phyloP scores from a whole-genome alignment of 2,797 vertebrate species.

The Sebastes glaucus region DNA sequence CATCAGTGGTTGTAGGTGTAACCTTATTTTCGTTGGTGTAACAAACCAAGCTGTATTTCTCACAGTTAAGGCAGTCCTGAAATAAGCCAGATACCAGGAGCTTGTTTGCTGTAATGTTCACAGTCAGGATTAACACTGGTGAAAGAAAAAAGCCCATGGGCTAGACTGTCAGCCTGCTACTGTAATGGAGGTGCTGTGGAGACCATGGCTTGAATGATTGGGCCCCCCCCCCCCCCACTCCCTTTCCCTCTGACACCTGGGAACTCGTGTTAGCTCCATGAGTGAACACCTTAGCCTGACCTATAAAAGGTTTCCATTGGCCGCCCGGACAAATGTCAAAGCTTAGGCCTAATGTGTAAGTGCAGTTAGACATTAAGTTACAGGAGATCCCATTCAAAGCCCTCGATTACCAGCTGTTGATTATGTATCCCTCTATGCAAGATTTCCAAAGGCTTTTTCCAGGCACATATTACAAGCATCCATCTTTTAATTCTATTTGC shows the following conservation, averaged over 20 bases:
- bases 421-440: constrained; percentile 37
- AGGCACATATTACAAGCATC: constrained; percentile 70
- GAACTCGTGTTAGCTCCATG: constrained; percentile 69
- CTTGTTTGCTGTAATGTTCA: constrained; percentile 58
- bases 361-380: constrained; percentile 48
- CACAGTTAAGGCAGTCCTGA: constrained; percentile 6
- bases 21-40: background rate
- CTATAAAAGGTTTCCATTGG: constrained; percentile 62
- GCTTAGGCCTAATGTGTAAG: constrained; percentile 47
- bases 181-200: constrained; percentile 66
- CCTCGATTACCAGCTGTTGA: constrained; percentile 24
- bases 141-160: constrained; percentile 59
- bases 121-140: constrained; percentile 57
- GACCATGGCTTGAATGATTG: constrained; percentile 54
- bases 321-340: constrained; percentile 61
- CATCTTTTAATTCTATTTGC: constrained; percentile 76
- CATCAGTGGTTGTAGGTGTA: background rate
- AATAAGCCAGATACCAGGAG: constrained; percentile 34
- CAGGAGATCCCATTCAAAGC: constrained; percentile 45
- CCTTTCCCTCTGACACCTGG: constrained; percentile 55
- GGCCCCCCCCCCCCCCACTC: background rate
- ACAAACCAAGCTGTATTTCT: constrained; percentile 21
- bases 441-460: constrained; percentile 57
- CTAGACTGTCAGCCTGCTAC: constrained; percentile 54
- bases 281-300: constrained; percentile 72